Evolutionary conservation across 2,797 vertebrate species (phyloP).

Genomic region (Sebastes glaucus): DNA sequence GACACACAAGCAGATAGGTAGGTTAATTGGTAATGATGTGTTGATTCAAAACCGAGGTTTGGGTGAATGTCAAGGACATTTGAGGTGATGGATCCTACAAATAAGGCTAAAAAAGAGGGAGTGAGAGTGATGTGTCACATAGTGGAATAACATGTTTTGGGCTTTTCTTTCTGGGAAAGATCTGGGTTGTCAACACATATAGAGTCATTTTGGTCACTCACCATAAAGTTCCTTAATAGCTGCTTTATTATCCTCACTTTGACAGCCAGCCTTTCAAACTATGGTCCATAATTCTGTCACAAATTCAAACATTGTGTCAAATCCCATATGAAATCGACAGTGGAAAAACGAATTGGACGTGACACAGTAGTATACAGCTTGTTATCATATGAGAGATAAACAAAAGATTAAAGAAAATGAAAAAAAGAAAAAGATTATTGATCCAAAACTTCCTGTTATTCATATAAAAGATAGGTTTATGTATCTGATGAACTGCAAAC

Average conservation of each 20-base stretch:
- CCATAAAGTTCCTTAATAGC: too few species aligned
- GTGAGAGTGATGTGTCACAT: neutral
- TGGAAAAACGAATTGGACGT: neutral
- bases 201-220: neutral
- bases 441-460: neutral
- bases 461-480: neutral
- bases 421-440: neutral
- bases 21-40: neutral
- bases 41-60: neutral
- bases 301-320: neutral
- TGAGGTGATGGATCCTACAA: slow-evolving; percentile 7
- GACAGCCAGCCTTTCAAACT: neutral
- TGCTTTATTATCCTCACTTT: neutral
- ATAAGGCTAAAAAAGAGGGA: slow-evolving; percentile 11
- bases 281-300: too few species aligned
- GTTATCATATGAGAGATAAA: neutral
- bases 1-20: neutral
- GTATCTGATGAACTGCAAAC: neutral
- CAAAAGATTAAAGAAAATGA: too few species aligned
- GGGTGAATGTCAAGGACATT: slow-evolving; percentile 13
- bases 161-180: neutral
- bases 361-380: neutral
- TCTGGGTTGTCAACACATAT: neutral
- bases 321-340: neutral
- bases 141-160: slow-evolving; percentile 3